Evolutionary conservation across 2,888 invertebrate genomes (phyloP), one percentile per base, ranked within the genome.

Genomic region (Prenolepis imparis): DNA sequence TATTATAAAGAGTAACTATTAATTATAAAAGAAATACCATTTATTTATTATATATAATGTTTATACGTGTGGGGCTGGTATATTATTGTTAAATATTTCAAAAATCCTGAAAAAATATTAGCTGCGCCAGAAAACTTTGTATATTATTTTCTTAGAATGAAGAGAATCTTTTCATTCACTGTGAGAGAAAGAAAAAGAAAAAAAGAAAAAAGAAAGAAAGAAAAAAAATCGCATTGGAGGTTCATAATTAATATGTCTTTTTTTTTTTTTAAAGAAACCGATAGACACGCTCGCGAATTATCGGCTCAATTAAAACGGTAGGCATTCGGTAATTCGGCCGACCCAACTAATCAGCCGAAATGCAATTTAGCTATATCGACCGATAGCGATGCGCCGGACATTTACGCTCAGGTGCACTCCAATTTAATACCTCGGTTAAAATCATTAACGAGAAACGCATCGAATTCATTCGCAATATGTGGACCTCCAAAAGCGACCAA

Each of bases 351-450:
- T 94, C 92, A 93, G 92, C 92, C 90, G 88, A 92, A 94, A 94
- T 94, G 93, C 93, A 94, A 94, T 94, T 94, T 94, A 94, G 93
- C 90, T 92, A 92, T 92, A 91, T 92, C 91, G 91, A 92, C 91
- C 93, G 91, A 91, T 89, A 91, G 91, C 91, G 88, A 91, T 90
- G 91, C 91, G 91, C 90, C 91, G 91, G 89, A 92, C 91, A 90
- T 92, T 91, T 15, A 59, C 90, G 92, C 90, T 91, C 92, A 93
- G 92, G 90, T 92, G 91, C 91, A 89, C 91, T 91, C 86, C 92
- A 92, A 93, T 93, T 93, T 91, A 91, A 92, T 92, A 91, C 91
- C 90, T 93, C 92, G 92, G 92, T 93, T 92, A 91, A 92, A 92
- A 92, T 92, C 91, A 92, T 92, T 93, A 92, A 92, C 90, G 91